phyloP scores from a whole-genome alignment of 2,113 vertebrate species.

The Mormyrus iriodes region DNA sequence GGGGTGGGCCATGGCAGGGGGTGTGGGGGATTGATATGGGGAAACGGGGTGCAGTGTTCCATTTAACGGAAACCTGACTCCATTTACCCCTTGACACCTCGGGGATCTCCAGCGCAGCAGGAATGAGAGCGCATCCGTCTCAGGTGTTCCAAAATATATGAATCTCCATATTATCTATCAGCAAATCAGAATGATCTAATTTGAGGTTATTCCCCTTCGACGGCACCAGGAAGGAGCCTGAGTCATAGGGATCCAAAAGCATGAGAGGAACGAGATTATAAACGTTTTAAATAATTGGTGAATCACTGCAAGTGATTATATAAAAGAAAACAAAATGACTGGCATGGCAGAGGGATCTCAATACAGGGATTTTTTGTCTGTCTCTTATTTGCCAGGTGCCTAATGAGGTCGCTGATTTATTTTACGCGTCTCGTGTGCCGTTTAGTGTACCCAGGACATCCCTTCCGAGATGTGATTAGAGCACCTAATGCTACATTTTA shows the following conservation, averaged over 20 bases:
- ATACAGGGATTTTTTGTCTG: not conserved
- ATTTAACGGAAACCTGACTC: not conserved
- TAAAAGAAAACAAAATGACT: not conserved
- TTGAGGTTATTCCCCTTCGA: not conserved
- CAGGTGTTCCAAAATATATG: not conserved
- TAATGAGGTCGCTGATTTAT: constrained; percentile 32
- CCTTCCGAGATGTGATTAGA: constrained; percentile 16
- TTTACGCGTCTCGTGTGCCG: constrained; percentile 9
- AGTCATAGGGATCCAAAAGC: not conserved
- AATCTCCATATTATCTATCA: not conserved
- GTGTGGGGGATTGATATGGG: not conserved
- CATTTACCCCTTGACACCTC: not conserved
- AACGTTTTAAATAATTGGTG: not conserved
- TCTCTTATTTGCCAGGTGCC: not conserved
- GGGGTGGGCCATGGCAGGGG: not conserved
- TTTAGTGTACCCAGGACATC: constrained; percentile 19
- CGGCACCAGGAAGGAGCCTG: not conserved
- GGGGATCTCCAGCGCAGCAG: not conserved
- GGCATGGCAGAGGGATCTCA: not conserved
- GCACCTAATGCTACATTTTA: constrained; percentile 14
- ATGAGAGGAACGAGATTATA: not conserved
- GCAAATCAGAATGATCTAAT: not conserved
- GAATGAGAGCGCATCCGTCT: not conserved
- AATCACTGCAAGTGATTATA: not conserved
- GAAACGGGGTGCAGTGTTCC: not conserved